Evolutionary conservation across 2,113 vertebrate genomes (phyloP), one percentile per base, ranked within the genome.

Genomic region (Rhea pennata): DNA sequence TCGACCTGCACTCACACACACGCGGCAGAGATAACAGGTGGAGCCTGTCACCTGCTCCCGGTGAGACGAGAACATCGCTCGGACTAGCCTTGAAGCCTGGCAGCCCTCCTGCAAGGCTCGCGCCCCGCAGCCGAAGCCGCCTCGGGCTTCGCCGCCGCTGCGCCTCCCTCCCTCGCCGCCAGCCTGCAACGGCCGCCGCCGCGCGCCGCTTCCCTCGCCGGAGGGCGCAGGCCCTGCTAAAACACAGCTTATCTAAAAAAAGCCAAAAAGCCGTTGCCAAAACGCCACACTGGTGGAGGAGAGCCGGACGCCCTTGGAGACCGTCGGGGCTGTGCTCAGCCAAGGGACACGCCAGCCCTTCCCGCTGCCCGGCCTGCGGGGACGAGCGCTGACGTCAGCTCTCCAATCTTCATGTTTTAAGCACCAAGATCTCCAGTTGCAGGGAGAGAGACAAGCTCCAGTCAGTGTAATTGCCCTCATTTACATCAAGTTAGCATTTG

Each of bases 361-460:
- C 24, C 74, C 53, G 17, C 42, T 64, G 48, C 51, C 51, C 17
- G 4, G 66, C 39, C 29, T 5, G 10, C 12, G 40, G 8, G 15
- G 12, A 36, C 31, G 42, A 12, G 27, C 1, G 2, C 2, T 0
- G 10, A 27, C 19, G 27, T 5, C 26, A 91, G 33, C 39, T 42
- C 56, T 39, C 48, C 23, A 23, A 21, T 17, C 83, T 58, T 66
- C 15, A 4, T 3, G 20, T 19, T 72, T 54, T 3, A 56, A 58
- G 16, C 40, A 9, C 12, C 0, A 2, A 64, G 67, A 26, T 50
- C 44, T 12, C 22, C 42, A 36, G 56, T 6, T 0, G 1, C 31
- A 10, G 56, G 64, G 24, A 3, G 8, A 40, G 33, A 48, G 13
- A 56, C 2, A 9, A 22, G 17, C 2, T 2, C 16, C 46, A 21